Percentiles rank a stretch among this genome's conserved stretches.
Evolutionary conservation across 2,797 vertebrate species (phyloP).

Genomic region (Lagodon rhomboides): DNA sequence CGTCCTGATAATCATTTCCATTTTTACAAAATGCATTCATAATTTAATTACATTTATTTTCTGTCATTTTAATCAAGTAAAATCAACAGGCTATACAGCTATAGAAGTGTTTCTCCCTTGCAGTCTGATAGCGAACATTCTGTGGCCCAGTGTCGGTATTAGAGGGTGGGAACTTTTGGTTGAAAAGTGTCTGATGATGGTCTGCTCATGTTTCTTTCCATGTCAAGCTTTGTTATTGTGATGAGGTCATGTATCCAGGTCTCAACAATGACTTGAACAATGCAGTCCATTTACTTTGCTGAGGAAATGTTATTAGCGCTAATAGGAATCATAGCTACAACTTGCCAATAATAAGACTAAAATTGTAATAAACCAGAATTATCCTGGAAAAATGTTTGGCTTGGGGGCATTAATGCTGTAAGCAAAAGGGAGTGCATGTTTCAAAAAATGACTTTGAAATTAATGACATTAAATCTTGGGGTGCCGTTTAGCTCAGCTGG

Average conservation of each 20-base stretch:
- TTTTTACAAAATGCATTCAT: no score
- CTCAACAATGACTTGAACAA: not conserved
- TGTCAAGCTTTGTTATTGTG: not conserved
- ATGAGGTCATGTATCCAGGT: not conserved
- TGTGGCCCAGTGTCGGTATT: not conserved
- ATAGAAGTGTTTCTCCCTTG: not conserved
- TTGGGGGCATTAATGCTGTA: not conserved
- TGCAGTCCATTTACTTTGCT: not conserved
- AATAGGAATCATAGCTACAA: not conserved
- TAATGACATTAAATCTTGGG: not conserved
- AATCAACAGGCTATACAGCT: no score
- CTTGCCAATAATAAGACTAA: not conserved
- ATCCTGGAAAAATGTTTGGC: not conserved
- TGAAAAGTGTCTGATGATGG: not conserved
- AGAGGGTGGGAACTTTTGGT: not conserved
- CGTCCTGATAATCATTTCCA: no score
- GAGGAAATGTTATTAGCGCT: not conserved
- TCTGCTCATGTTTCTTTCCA: not conserved
- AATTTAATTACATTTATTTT: no score
- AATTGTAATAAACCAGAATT: constrained; percentile 5
- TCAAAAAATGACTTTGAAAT: not conserved
- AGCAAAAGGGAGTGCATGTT: constrained; percentile 6
- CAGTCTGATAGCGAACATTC: not conserved
- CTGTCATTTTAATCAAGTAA: no score
- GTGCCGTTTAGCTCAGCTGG: no score